Evolutionary conservation across 2,888 invertebrate genomes (phyloP).

Genomic region (Dysmachus trigonus): DNA sequence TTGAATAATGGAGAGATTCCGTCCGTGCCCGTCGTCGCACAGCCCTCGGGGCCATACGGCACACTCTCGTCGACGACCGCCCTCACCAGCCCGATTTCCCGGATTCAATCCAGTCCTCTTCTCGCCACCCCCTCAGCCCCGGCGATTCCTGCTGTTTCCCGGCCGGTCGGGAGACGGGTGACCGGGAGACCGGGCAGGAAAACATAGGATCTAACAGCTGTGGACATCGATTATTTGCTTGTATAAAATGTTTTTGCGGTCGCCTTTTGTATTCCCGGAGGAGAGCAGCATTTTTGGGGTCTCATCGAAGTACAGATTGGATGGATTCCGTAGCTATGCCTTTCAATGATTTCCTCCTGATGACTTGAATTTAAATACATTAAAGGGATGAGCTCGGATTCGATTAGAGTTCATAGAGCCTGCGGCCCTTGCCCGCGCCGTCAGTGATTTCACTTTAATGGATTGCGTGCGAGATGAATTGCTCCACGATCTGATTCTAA

Average conservation of each 20-base stretch:
- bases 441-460: background rate
- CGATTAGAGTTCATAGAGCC: background rate
- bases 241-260: slow-evolving; percentile 44
- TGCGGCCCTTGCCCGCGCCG: background rate
- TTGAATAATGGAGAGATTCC: slow-evolving; percentile 16
- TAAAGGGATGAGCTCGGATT: slow-evolving; percentile 14
- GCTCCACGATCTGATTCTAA: background rate
- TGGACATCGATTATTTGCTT: slow-evolving; percentile 48
- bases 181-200: background rate
- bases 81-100: background rate
- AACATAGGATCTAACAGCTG: slow-evolving; percentile 16
- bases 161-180: background rate
- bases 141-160: background rate
- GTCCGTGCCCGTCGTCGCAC: background rate
- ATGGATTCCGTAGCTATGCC: slow-evolving; percentile 33
- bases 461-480: background rate
- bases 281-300: slow-evolving; percentile 25
- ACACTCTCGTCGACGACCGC: background rate
- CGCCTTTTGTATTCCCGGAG: slow-evolving; percentile 41
- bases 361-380: slow-evolving; percentile 37
- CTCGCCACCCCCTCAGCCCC: background rate
- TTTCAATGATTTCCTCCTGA: slow-evolving; percentile 26
- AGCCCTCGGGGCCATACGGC: background rate
- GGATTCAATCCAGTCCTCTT: background rate
- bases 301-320: slow-evolving; percentile 19